Evolutionary conservation across 2,888 invertebrate species (phyloP).

Genomic region (Elysia crispata): DNA sequence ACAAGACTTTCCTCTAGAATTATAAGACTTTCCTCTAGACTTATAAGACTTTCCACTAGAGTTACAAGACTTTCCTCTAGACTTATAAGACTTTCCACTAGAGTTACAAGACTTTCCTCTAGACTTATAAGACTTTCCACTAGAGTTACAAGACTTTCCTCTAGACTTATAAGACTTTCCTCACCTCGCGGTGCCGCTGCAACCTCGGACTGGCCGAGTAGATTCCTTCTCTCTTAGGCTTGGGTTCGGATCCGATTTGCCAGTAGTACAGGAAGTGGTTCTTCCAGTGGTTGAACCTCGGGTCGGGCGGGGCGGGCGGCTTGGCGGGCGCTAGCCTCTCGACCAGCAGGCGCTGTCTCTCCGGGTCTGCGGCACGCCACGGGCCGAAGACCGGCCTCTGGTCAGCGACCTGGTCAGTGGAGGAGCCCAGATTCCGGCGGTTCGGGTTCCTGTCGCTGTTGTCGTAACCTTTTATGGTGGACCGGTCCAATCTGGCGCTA

Average conservation of each 20-base stretch:
- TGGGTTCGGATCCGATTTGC: neutral
- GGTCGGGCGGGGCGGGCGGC: conserved; percentile 21
- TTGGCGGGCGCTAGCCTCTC: conserved; percentile 26
- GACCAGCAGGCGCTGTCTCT: conserved; percentile 16
- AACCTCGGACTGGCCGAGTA: neutral
- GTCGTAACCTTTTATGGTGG: conserved; percentile 10
- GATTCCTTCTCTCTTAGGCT: neutral
- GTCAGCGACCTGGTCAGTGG: conserved; percentile 23
- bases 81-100: too few species aligned
- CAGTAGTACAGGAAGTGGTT: conserved; percentile 38
- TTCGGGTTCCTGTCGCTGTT: conserved; percentile 30
- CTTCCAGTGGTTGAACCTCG: conserved; percentile 33
- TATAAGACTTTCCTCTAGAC: too few species aligned
- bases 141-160: too few species aligned
- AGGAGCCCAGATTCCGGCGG: conserved; percentile 21
- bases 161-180: too few species aligned
- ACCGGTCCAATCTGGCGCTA: neutral
- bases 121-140: too few species aligned
- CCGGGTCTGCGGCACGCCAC: conserved; percentile 16
- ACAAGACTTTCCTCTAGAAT: too few species aligned
- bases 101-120: too few species aligned
- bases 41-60: too few species aligned
- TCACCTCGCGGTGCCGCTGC: too few species aligned
- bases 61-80: too few species aligned
- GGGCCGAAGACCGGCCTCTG: conserved; percentile 23